Percentiles rank a stretch among this genome's conserved stretches.
Evolutionary conservation across 2,888 invertebrate species (phyloP).

Genomic region (Cantharis lateralis): DNA sequence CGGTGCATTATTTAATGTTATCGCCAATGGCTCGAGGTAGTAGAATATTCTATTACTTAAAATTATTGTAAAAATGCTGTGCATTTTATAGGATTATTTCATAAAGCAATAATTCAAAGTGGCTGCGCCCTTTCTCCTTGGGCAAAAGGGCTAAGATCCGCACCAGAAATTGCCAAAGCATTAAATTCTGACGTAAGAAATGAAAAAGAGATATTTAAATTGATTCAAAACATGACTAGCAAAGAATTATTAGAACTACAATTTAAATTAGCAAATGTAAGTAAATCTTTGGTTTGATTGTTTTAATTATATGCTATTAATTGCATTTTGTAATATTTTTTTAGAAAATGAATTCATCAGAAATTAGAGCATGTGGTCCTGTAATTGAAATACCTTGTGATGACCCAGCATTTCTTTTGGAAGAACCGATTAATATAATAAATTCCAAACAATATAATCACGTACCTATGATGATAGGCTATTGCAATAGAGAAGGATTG

Average conservation of each 20-base stretch:
- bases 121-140: background rate
- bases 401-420: slow-evolving; percentile 37
- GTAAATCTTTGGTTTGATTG: background rate
- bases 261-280: slow-evolving; percentile 28
- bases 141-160: slow-evolving; percentile 42
- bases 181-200: slow-evolving; percentile 15
- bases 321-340: no score
- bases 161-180: slow-evolving; percentile 39
- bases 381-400: slow-evolving; percentile 35
- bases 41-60: background rate
- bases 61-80: background rate
- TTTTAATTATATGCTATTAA: no score
- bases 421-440: slow-evolving; percentile 39
- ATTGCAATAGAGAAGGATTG: slow-evolving; percentile 42
- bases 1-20: slow-evolving; percentile 57
- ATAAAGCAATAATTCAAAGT: slow-evolving; percentile 16
- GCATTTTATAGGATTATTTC: slow-evolving; percentile 6
- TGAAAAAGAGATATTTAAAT: slow-evolving; percentile 50
- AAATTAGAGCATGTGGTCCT: slow-evolving; percentile 27
- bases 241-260: slow-evolving; percentile 20
- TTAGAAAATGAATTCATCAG: background rate
- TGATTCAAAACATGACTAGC: slow-evolving; percentile 41
- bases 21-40: slow-evolving; percentile 56
- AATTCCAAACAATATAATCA: slow-evolving; percentile 37
- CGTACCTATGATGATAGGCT: slow-evolving; percentile 44